Percentiles rank a stretch among this genome's conserved stretches.
Conservation (phyloP, 2,797 vertebrate genomes). For the Halcyon smyrnensis region DNA sequence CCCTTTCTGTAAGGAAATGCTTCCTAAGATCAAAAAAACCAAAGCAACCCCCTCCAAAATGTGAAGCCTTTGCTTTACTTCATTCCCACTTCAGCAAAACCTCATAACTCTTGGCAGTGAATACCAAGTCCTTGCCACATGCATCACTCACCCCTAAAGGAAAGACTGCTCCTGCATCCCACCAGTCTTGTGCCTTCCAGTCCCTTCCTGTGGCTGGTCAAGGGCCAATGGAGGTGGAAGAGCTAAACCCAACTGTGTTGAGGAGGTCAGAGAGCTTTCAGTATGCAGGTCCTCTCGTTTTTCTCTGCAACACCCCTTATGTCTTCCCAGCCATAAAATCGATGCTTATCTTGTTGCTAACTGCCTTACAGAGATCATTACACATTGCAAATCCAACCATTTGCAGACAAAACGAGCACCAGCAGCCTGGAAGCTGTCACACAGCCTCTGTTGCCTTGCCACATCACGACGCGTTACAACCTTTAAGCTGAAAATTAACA, state of each 20-base stretch:
- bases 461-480: background rate
- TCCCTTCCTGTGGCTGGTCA: too few relatives aligned
- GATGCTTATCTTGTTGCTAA: conserved; percentile 47
- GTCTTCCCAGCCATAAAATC: conserved; percentile 54
- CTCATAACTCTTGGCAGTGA: background rate
- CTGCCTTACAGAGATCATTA: conserved; percentile 62
- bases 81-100: background rate
- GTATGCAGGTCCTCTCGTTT: background rate
- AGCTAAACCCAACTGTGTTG: background rate
- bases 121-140: conserved; percentile 1
- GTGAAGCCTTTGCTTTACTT: background rate
- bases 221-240: fast-evolving
- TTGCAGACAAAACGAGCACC: background rate
- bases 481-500: conserved; percentile 25
- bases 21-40: background rate
- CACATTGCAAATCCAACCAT: conserved; percentile 44
- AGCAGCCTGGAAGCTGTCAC: conserved; percentile 21
- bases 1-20: too few relatives aligned
- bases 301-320: background rate
- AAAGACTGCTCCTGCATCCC: conserved; percentile 5
- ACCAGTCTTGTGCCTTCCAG: background rate
- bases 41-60: conserved; percentile 19
- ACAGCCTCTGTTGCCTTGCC: background rate
- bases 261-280: conserved; percentile 38
- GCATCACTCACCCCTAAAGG: background rate